Evolutionary conservation across 2,888 invertebrate genomes (phyloP), one percentile per base, ranked within the genome.

Genomic region (Aphrophora alni): DNA sequence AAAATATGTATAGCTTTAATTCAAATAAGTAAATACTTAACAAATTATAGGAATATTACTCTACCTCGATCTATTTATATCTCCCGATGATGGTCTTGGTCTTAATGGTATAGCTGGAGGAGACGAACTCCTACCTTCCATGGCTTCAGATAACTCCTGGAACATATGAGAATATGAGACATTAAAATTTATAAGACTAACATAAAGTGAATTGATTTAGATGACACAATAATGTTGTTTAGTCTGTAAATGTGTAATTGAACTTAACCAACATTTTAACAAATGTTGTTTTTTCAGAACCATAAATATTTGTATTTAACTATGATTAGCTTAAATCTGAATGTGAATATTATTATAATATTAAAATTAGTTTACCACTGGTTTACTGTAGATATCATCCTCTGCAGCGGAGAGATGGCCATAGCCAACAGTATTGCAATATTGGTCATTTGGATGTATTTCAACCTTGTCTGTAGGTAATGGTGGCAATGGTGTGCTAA

Each of bases 401-500:
- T 91, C 87, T 86, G 89, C 85, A 88, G 86, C 91, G 88, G 85
- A 90, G 89, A 87, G 90, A 90, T 87, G 92, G 88, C 89, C 92
- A 87, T 90, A 90, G 77, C 86, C 85, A 26, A 88, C 80, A 4
- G 85, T 84, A 82, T 86, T 89, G 69, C 84, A 85, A 71, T 86
- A 86, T 69, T 86, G 84, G 75, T 89, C 89, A 8, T 59, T 21
- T 1, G 59, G 21, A 21, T 21, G 59, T 3, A 59, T 59, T n/a
- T 59, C 59, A 82, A 89, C 91, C 82, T 94, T 93, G 84, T 95
- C 91, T 38, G 89, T 89, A n/a, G 95, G 95, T 44, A 95, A 90
- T 0, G 95, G 95, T 1, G 96, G 96, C 83, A 96, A 87, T 0
- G 96, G 96, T 0, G 95, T 95, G 87, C 94, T 95, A 87, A 78